Evolutionary conservation across 2,113 vertebrate species (phyloP).

Genomic region (Monopterus albus): DNA sequence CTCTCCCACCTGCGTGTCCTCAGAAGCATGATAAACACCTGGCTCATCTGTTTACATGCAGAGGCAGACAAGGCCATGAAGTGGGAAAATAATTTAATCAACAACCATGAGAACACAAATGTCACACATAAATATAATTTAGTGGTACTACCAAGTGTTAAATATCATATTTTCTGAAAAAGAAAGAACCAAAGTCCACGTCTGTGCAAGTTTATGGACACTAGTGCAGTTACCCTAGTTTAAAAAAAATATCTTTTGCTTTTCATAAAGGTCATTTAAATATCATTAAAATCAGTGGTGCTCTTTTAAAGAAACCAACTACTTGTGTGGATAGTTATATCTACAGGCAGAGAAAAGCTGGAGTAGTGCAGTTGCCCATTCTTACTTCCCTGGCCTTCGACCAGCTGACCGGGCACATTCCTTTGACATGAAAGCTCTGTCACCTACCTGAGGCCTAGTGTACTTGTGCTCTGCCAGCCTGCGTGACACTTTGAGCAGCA

Average conservation of each 20-base stretch:
- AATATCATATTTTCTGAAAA: not conserved
- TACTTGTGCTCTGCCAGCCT: slow-evolving; percentile 77
- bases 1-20: slow-evolving; percentile 50
- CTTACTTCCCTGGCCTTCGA: not conserved
- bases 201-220: too few relatives aligned
- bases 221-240: not conserved
- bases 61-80: not conserved
- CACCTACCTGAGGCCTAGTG: slow-evolving; percentile 69
- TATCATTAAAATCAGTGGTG: too few relatives aligned
- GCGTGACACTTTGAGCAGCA: slow-evolving; percentile 89
- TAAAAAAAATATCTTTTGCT: not conserved
- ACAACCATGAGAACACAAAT: not conserved
- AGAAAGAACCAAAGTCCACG: too few relatives aligned
- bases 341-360: too few relatives aligned
- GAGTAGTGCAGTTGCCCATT: too few relatives aligned
- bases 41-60: not conserved
- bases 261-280: too few relatives aligned
- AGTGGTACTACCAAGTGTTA: too few relatives aligned
- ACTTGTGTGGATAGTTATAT: too few relatives aligned
- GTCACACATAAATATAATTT: too few relatives aligned
- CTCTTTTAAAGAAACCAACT: too few relatives aligned
- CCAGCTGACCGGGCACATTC: slow-evolving; percentile 1
- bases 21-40: slow-evolving; percentile 31
- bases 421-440: not conserved
- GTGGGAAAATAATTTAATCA: slow-evolving; percentile 10